Base-by-base conservation (phyloP, 2,888 invertebrate species). In the Rosalia funebris region DNA sequence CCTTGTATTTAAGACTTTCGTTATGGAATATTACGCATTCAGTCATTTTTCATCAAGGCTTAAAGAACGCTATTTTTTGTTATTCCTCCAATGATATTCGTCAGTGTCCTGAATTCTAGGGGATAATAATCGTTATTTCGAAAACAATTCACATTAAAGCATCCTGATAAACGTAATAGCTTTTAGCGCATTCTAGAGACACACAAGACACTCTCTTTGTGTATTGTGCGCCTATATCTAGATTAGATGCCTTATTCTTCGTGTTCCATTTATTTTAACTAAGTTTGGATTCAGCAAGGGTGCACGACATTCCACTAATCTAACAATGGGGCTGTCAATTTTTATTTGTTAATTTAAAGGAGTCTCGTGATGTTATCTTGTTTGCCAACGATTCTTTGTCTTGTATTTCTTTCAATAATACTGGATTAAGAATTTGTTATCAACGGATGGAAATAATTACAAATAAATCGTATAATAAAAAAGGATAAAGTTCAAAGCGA, bases 101-200 rank as follows among this genome's bases (percentile, higher is more conserved):
- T 69, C 68, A 69, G 58, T 57, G 62, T 64, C 65, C 36, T 15
- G 46, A 14, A 37, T 44, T 25, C 31, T 37, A 39, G 25, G 55
- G 56, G 55, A 55, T 65, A 65, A 70, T 66, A 66, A 62, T 65
- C 63, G 65, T 66, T 63, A 65, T 60, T 50, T 45, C 54, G 56
- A 60, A 65, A 69, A 69, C 64, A 66, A 66, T 63, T 65, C 56
- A 44, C 57, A 47, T 54, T 54, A 54, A 59, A 47, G 17, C 16
- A 54, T 55, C 57, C 59, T 65, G 59, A 66, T 69, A 59, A 62
- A 52, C 54, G 57, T 14, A 45, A 44, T 54, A 16, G 16, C 57
- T 57, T 47, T 50, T 48, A 39, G 41, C 12, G 53, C 11, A 11
- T 36, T n/a, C 39, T 41, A 16, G 31, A 55, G 44, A 17, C 45